phyloP scores from a whole-genome alignment of 2,797 vertebrate genomes.

The Rhinogobio ventralis region DNA sequence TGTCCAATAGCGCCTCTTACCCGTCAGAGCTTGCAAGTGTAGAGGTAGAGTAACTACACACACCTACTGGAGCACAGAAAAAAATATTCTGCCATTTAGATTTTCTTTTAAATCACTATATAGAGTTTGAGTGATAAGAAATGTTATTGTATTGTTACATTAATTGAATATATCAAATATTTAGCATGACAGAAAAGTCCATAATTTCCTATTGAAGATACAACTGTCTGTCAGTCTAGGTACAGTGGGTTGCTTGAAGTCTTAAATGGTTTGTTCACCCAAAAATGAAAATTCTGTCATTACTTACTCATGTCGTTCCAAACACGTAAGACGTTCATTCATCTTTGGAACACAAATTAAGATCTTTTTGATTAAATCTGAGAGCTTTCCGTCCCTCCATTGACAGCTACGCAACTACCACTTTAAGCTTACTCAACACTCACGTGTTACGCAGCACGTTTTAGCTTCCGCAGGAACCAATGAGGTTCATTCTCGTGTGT shows the following conservation, averaged over 20 bases:
- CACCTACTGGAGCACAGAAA: not conserved
- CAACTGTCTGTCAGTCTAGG: not conserved
- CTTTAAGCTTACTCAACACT: too few species aligned
- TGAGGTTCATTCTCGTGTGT: too few species aligned
- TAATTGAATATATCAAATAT: not conserved
- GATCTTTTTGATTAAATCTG: not conserved
- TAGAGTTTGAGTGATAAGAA: not conserved
- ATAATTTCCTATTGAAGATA: not conserved
- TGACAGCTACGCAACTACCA: too few species aligned
- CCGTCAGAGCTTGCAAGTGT: not conserved
- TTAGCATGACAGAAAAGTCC: not conserved
- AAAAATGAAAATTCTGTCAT: not conserved
- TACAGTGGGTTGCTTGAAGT: not conserved
- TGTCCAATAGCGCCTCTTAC: conserved; percentile 23
- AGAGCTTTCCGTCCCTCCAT: too few species aligned
- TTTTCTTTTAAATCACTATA: not conserved
- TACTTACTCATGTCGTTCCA: not conserved
- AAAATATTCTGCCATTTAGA: not conserved
- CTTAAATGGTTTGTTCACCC: not conserved
- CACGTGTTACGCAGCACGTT: too few species aligned
- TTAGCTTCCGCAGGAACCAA: too few species aligned
- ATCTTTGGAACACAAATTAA: not conserved
- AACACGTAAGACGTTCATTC: not conserved
- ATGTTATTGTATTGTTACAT: not conserved
- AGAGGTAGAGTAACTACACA: not conserved